Evolutionary conservation across 2,113 vertebrate genomes (phyloP), one percentile per base, ranked within the genome.

Genomic region (Apodemus speciosus): DNA sequence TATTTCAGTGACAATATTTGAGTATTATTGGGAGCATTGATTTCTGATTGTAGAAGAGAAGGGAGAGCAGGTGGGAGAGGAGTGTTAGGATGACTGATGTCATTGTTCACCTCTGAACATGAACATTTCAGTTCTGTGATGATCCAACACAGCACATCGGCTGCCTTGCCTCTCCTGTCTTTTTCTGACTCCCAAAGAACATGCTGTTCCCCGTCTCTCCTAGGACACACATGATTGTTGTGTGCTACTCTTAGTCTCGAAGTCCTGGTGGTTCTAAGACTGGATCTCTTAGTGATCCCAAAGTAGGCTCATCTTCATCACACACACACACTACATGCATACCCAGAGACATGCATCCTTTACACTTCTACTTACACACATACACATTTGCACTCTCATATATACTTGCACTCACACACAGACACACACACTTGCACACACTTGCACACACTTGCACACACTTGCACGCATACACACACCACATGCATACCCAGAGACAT

Each of bases 1-100:
- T 87, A 86, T 9, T 94, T 93, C 56, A 87, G 23, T 64, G 69
- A 71, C 13, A 80, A 84, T 49, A 35, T 71, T 73, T 89, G 73
- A 80, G 53, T 35, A 69, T 90, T 92, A 49, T 38, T 53, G 83
- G 85, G 46, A 43, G 53, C 51, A 53, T 3, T 92, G 73, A 71
- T 76, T 60, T 93, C 60, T 62, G 93, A 69, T 27, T 85, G 32
- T 27, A 84, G 56, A 4, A 0, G 56, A 75, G 60, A n/a, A 69
- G 80, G n/a, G 27, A 86, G 79, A 77, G 73, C 38, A 75, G 51
- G 79, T 35, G 30, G 53, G 79, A 49, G 46, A 2, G 9, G 25
- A 72, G n/a, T 32, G 38, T 80, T 84, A 68, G 77, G 32, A 20
- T 8, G 53, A 23, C 83, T 2, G 14, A 35, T 23, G 27, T 53